Conservation (phyloP, 2,888 invertebrate species). For the Halictus quadricinctus region DNA sequence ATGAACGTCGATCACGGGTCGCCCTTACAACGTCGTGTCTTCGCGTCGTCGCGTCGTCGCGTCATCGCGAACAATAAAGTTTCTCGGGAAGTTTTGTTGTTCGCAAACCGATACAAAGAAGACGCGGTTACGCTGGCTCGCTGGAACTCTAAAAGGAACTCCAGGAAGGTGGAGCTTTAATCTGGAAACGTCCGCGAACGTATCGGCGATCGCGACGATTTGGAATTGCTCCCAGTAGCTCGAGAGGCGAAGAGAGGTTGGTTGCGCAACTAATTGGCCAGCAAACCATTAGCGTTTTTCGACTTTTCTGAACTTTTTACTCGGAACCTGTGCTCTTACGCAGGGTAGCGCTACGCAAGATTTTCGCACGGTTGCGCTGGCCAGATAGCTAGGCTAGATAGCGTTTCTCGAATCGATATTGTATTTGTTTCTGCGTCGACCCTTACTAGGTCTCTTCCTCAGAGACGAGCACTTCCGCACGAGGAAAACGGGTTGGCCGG, state of each 20-base stretch:
- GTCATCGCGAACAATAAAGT: background rate
- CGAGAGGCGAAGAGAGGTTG: background rate
- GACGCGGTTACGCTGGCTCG: too few species aligned
- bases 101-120: background rate
- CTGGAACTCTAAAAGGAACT: too few species aligned
- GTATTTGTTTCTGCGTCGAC: background rate
- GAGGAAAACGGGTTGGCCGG: constrained; percentile 80
- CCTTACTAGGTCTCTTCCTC: constrained; percentile 80
- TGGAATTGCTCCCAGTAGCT: too few species aligned
- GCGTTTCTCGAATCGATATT: background rate
- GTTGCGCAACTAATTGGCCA: background rate
- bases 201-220: too few species aligned
- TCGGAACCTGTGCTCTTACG: background rate
- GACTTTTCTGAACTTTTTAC: background rate
- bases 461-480: constrained; percentile 80
- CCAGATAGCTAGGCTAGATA: background rate
- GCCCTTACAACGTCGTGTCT: background rate
- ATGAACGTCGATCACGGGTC: constrained; percentile 42
- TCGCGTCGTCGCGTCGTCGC: too few species aligned
- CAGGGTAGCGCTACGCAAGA: background rate
- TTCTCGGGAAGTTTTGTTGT: background rate
- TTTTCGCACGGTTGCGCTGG: background rate
- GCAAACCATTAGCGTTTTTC: background rate
- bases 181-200: too few species aligned
- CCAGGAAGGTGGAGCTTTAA: too few species aligned